Percentiles rank a stretch among this genome's conserved stretches.
phyloP scores from a whole-genome alignment of 2,113 vertebrate genomes.

The Camelus bactrianus region DNA sequence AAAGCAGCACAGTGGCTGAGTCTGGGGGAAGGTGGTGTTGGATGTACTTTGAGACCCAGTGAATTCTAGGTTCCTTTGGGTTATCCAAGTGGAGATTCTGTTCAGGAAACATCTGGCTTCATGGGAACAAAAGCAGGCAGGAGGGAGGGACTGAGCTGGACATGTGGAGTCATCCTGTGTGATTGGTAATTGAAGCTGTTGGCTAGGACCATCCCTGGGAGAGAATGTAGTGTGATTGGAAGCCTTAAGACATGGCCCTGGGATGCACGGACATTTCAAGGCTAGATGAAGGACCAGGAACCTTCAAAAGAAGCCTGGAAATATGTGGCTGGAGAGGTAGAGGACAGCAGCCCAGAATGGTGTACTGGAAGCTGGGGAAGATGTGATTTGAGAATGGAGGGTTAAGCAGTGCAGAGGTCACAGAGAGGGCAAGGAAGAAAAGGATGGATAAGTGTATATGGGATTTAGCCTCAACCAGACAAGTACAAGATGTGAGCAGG shows the following conservation, averaged over 20 bases:
- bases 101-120: constrained; percentile 36
- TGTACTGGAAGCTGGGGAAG: background rate
- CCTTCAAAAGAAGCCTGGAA: background rate
- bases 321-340: background rate
- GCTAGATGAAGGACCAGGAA: background rate
- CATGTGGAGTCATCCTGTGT: background rate
- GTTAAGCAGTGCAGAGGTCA: background rate
- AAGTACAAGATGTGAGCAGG: background rate
- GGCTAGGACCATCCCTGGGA: background rate
- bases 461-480: background rate
- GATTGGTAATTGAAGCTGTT: background rate
- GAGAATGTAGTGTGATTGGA: background rate
- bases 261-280: background rate
- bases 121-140: background rate
- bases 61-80: background rate
- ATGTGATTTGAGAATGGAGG: background rate
- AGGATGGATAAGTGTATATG: background rate
- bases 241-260: background rate
- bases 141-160: background rate
- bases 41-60: background rate
- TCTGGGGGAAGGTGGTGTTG: background rate
- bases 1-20: background rate
- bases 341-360: background rate
- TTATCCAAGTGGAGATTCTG: constrained; percentile 9
- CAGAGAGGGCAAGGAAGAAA: background rate